Conservation (phyloP, 1,140 invertebrate species). For the Trachymyrmex septentrionalis region DNA sequence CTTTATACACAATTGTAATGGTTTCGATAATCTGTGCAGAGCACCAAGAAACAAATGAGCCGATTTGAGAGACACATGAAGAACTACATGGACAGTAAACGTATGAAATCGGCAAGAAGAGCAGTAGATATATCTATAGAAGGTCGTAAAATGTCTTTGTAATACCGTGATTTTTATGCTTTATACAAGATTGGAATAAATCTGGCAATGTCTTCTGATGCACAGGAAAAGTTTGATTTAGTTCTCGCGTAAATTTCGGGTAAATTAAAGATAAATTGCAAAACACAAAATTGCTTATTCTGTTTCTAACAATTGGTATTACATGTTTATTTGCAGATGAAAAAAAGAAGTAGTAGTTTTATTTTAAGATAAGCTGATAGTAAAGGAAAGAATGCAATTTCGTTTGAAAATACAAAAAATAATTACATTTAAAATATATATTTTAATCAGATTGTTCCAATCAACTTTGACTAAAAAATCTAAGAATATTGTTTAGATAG, state of each 20-base stretch:
- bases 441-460: not conserved
- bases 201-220: not conserved
- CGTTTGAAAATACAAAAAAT: not conserved
- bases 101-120: constrained; percentile 91
- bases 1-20: not conserved
- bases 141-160: constrained; percentile 97
- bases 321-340: not conserved
- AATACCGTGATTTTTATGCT: constrained; percentile 74
- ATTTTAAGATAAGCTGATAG: not conserved
- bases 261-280: not conserved
- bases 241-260: not conserved
- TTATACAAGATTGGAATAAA: not conserved
- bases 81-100: constrained; percentile 95
- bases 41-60: constrained; percentile 93
- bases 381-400: not conserved
- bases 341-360: not conserved
- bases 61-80: constrained; percentile 97
- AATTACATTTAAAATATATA: not conserved
- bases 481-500: not conserved
- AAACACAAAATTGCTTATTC: not conserved
- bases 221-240: not conserved
- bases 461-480: not conserved
- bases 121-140: constrained; percentile 98
- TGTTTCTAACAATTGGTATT: not conserved
- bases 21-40: constrained; percentile 85